Base-by-base conservation (phyloP, 2,113 vertebrate species). In the Rhea americana region DNA sequence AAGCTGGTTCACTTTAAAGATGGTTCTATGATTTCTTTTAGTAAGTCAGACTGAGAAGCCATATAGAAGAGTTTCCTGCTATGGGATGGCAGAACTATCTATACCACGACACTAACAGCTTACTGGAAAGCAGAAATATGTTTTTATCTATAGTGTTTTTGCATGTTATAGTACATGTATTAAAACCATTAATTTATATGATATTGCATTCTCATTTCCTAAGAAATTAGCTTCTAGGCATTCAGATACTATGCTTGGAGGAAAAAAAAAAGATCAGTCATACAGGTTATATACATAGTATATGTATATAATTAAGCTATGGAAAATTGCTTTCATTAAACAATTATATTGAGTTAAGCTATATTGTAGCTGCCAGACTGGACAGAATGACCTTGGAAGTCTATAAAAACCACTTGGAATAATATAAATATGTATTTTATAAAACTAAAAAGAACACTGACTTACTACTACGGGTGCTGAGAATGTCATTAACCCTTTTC, bases 291-390 rank as follows among this genome's bases (percentile, higher is more conserved):
- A 50, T 37, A 76, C 19, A 89, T n/a, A 93, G 43, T 15, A 47
- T 0, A 74, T 10, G 15, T 63, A 72, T 13, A 48, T 45, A 74
- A 50, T 70, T 84, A 88, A 93, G 22, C 9, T 43, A 47, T 37
- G 72, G 12, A 73, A 87, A 90, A n/a, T 3, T 35, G 26, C 3
- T 80, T 65, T 63, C 7, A 51, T 83, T 66, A 77, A 92, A 86
- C 6, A 41, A 80, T 47, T 56, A 84, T 65, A 74, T 78, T 28
- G 66, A 13, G 22, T 77, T 72, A 66, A 72, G 35, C 2, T 4
- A 70, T 32, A 58, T 0, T 25, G 22, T 66, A 20, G 41, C 5
- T 71, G 3, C 1, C 24, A n/a, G 2, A 0, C 7, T 32, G 8
- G 9, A 87, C 4, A 20, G 25, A 93, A 78, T 39, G 20, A 82